These are phyloP conservation scores for Gryon sp. DNA, from an alignment of 1,140 invertebrate species.

Conservation along the genomic window DNA sequence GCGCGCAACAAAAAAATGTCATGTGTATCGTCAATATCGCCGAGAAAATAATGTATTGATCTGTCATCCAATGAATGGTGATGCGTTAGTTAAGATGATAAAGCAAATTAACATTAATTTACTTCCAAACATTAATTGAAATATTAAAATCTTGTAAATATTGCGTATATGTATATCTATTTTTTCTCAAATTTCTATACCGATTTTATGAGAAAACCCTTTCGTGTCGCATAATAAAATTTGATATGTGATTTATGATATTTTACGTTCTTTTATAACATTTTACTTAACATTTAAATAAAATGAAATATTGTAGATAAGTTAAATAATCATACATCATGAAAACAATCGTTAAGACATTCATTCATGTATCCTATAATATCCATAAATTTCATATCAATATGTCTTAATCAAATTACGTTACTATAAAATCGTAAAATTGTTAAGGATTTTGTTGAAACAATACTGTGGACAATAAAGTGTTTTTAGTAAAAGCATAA, in stretches of 20 bases:
- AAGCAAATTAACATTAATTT: constrained; percentile 62
- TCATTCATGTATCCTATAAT: constrained; percentile 65
- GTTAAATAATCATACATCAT: constrained; percentile 64
- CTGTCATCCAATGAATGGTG: constrained; percentile 57
- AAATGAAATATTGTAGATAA: constrained; percentile 63
- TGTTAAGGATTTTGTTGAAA: constrained; percentile 66
- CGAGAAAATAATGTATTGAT: constrained; percentile 60
- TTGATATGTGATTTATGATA: constrained; percentile 61
- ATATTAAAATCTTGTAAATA: constrained; percentile 61
- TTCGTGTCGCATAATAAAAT: constrained; percentile 65
- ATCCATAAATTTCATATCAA: constrained; percentile 65
- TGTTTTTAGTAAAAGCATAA: constrained; percentile 63
- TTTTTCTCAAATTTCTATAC: constrained; percentile 63
- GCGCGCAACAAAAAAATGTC: constrained; percentile 59
- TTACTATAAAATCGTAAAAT: constrained; percentile 65
- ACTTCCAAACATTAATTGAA: constrained; percentile 60
- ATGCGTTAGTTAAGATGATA: constrained; percentile 60
- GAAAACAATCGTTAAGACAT: constrained; percentile 64
- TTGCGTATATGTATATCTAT: constrained; percentile 59
- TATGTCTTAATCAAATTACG: constrained; percentile 64
- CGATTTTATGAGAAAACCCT: constrained; percentile 59
- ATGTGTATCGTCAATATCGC: constrained; percentile 62
- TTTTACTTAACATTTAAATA: constrained; percentile 60
- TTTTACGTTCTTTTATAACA: constrained; percentile 61
- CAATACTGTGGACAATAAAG: constrained; percentile 65